These are phyloP conservation scores for Trichopria drosophilae DNA, from an alignment of 2,888 invertebrate species.

Conservation along the genomic window DNA sequence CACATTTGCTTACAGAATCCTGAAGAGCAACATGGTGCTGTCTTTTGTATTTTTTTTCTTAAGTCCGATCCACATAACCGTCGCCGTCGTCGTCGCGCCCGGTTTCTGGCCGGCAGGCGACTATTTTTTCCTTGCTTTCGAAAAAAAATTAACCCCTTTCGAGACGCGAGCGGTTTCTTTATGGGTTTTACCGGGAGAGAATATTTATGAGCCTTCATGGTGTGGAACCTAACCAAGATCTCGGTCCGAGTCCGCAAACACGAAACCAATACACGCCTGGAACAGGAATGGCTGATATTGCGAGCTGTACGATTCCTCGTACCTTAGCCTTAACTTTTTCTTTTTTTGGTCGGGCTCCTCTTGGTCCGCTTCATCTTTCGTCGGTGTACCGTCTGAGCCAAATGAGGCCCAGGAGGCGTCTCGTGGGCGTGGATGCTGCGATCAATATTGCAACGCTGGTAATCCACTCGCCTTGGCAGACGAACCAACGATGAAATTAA, in stretches of 20 bases:
- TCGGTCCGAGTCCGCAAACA: conserved; percentile 26
- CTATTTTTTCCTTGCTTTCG: no score
- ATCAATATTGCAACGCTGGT: conserved; percentile 35
- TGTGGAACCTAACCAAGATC: conserved; percentile 38
- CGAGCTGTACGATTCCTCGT: conserved; percentile 16
- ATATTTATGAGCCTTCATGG: conserved; percentile 55
- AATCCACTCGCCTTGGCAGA: no score
- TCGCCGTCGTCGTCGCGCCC: conserved; percentile 33
- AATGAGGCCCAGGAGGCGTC: conserved; percentile 34
- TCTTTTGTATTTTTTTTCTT: no score
- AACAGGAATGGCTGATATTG: conserved; percentile 20
- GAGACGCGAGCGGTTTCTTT: conserved; percentile 55
- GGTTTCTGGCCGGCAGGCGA: conserved; percentile 17
- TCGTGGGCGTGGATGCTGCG: conserved; percentile 30
- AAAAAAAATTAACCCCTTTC: conserved; percentile 53
- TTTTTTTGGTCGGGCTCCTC: neutral
- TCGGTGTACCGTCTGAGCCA: conserved; percentile 11
- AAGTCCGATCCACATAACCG: no score
- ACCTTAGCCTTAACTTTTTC: conserved; percentile 1
- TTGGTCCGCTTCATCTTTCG: neutral
- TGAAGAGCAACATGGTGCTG: no score
- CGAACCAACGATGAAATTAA: no score
- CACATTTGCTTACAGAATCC: no score
- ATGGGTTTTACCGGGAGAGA: conserved; percentile 51
- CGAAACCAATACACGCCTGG: conserved; percentile 19